Evolutionary conservation across 2,888 invertebrate species (phyloP), one percentile per base, ranked within the genome.

Genomic region (Cryptophagus acutangulus): DNA sequence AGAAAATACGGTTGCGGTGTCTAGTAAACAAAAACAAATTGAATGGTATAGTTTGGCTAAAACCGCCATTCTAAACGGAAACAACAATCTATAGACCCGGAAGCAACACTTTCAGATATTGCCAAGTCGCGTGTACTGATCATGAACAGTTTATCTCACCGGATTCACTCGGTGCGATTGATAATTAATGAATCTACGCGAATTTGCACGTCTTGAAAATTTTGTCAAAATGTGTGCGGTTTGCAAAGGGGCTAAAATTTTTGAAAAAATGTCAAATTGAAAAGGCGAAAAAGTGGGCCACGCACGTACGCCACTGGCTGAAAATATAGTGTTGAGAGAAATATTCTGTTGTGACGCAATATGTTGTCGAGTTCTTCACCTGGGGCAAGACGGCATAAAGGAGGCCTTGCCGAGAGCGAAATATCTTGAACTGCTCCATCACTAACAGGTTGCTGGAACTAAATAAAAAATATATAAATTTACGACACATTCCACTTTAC

Each of bases 321-420:
- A n/a, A n/a, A n/a, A n/a, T n/a, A n/a, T n/a, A n/a, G n/a, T n/a
- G n/a, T n/a, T n/a, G n/a, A n/a, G n/a, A n/a, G n/a, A n/a, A n/a
- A n/a, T n/a, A n/a, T n/a, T n/a, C n/a, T 20, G 24, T 41, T 42
- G 46, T 59, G 58, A 59, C 57, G 58, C 55, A 59, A 59, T 48
- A 59, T 47, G 41, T 43, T 43, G 49, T 52, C 39, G 49, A 52
- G 49, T 49, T 48, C 51, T 52, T 53, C 50, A 51, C 58, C 55
- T 46, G 52, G 40, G 58, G 57, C 58, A 46, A 53, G 46, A 55
- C 51, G 46, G 46, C 50, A 55, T 50, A 46, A 43, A 43, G 48
- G 53, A 57, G 59, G 54, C 61, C 59, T 61, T 61, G 61, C 61
- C 59, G 45, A 17, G 38, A 48, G 57, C 54, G 30, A 28, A 43